Base-by-base conservation (phyloP, 2,113 vertebrate species). In the Pelobates fuscus region DNA sequence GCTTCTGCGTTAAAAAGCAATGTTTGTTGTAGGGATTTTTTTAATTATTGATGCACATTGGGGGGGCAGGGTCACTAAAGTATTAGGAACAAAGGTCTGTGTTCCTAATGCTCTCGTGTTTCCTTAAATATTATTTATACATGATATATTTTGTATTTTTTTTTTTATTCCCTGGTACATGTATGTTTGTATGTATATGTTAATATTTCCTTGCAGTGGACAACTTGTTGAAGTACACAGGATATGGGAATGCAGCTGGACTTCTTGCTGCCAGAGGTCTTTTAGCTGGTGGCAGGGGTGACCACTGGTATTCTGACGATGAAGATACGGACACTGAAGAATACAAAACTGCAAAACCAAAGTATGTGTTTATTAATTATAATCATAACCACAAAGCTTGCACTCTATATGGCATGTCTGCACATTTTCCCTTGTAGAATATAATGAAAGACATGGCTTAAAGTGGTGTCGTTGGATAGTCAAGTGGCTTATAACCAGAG, bases 291-390 rank as follows among this genome's bases (percentile, higher is more conserved):
- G 97, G 97, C 74, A 92, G 95, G 88, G 96, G 96, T 80, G 95
- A 97, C 72, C 95, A 93, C 1, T 92, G 95, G 92, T 99, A 99
- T 88, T 98, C 96, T 0, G 95, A 97, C 54, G 95, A 98, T 70
- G 95, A 99, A 86, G 94, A 98, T 84, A 97, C 96, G 0, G 97
- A 98, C 84, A 99, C 97, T 14, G 97, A 99, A 80, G 97, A 99
- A 82, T 98, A 99, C 88, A 97, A 96, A 88, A 91, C 91, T 79
- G 96, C 92, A 77, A 99, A 96, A 86, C 95, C 95, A 74, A 93
- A 92, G 91, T 93, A 91, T 24, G 73, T 27, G 81, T 32, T 14
- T 37, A 27, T 32, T 18, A n/a, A n/a, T n/a, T n/a, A n/a, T 2
- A 57, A 57, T 6, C 25, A 8, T 24, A 12, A 55, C 20, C 25